Conservation (phyloP, 2,797 vertebrate genomes). For the Basileuterus tristriatus region DNA sequence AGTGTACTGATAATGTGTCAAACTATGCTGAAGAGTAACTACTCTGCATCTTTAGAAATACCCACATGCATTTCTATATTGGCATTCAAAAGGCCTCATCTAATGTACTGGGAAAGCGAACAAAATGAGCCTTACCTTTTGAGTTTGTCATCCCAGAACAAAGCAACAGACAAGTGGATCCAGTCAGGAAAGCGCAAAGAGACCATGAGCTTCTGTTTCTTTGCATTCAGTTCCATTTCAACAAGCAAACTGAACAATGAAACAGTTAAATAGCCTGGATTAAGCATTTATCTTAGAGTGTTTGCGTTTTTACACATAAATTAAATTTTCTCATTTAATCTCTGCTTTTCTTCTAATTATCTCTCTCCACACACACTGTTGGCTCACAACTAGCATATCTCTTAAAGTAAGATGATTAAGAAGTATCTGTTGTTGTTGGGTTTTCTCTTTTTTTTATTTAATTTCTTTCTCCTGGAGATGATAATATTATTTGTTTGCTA, state of each 20-base stretch:
- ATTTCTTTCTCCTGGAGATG: background rate
- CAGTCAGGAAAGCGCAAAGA: background rate
- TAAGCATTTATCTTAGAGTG: constrained; percentile 7
- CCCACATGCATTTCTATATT: rapidly evolving
- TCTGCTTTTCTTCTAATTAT: constrained; percentile 65
- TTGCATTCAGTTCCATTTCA: background rate
- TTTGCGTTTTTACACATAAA: constrained; percentile 53
- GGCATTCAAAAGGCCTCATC: background rate
- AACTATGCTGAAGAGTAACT: background rate
- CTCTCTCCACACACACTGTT: constrained; percentile 51
- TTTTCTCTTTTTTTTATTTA: background rate
- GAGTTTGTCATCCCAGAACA: background rate
- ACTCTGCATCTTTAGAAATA: background rate
- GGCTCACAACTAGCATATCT: constrained; percentile 52
- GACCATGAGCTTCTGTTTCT: background rate
- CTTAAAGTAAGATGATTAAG: constrained; percentile 56
- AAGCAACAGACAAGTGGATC: background rate
- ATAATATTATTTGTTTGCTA: background rate
- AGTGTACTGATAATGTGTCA: background rate
- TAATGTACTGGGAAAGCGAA: background rate
- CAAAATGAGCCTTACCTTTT: background rate
- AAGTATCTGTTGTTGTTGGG: constrained; percentile 12
- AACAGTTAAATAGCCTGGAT: constrained; percentile 41
- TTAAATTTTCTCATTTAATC: constrained; percentile 66
- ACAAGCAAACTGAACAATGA: background rate